Evolutionary conservation across 2,113 vertebrate genomes (phyloP).

Genomic region (Dasyornis broadbenti): DNA sequence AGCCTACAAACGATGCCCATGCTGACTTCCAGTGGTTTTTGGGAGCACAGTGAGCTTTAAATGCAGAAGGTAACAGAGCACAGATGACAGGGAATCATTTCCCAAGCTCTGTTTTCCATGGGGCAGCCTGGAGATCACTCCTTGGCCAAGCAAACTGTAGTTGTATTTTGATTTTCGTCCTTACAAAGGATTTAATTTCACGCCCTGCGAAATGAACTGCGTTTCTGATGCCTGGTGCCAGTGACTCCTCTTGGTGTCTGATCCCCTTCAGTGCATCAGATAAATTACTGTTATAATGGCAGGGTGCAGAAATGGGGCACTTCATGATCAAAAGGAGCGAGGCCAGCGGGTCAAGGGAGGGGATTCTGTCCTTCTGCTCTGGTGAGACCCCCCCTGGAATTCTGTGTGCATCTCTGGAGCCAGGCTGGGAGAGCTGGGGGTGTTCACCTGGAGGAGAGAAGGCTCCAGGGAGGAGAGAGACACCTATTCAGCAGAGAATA

Average conservation of each 20-base stretch:
- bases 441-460: background rate
- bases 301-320: background rate
- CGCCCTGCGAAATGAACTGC: background rate
- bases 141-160: background rate
- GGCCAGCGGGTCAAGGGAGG: background rate
- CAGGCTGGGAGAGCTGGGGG: background rate
- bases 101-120: background rate
- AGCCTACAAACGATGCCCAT: accelerated
- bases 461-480: background rate
- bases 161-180: background rate
- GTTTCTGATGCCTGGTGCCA: background rate
- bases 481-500: background rate
- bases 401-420: background rate
- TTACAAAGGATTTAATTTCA: accelerated
- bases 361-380: background rate
- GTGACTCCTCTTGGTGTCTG: background rate
- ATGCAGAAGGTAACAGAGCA: background rate
- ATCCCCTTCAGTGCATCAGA: background rate
- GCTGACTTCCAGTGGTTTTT: background rate
- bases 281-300: background rate
- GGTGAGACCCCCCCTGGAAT: background rate
- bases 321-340: background rate
- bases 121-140: background rate
- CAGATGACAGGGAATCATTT: background rate
- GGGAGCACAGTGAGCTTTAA: background rate